Evolutionary conservation across 2,888 invertebrate species (phyloP).

Genomic region (Mactromeris polynyma): DNA sequence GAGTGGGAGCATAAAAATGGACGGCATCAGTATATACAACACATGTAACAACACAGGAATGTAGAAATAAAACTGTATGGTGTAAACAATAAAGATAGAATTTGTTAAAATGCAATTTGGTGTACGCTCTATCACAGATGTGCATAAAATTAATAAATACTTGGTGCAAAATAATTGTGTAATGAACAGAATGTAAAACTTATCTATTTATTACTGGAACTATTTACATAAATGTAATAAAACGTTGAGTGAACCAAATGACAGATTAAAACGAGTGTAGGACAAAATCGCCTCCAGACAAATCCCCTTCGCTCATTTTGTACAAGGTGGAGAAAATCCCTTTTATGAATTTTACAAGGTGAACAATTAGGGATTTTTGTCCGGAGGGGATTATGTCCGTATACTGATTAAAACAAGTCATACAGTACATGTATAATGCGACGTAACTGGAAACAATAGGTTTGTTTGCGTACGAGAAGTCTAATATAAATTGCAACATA

Average conservation of each 20-base stretch:
- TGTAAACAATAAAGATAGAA: not conserved
- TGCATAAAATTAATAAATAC: not conserved
- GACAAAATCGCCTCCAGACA: no score
- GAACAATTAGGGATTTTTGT: no score
- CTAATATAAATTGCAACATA: no score
- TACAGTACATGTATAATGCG: no score
- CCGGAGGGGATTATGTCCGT: no score
- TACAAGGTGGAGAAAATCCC: no score
- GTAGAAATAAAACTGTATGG: not conserved
- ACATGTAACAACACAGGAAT: not conserved
- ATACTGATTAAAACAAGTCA: no score
- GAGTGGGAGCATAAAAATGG: not conserved
- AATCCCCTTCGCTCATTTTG: no score
- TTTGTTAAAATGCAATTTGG: not conserved
- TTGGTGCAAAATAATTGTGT: not conserved
- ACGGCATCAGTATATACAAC: not conserved
- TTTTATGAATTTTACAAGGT: no score
- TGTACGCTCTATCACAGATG: not conserved
- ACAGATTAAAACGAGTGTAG: not conserved
- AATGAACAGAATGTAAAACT: not conserved
- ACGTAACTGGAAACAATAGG: no score
- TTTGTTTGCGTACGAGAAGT: no score
- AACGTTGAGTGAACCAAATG: not conserved
- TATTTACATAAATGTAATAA: not conserved
- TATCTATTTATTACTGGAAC: no score